phyloP scores from a whole-genome alignment of 2,888 invertebrate genomes.

The Busseola fusca region DNA sequence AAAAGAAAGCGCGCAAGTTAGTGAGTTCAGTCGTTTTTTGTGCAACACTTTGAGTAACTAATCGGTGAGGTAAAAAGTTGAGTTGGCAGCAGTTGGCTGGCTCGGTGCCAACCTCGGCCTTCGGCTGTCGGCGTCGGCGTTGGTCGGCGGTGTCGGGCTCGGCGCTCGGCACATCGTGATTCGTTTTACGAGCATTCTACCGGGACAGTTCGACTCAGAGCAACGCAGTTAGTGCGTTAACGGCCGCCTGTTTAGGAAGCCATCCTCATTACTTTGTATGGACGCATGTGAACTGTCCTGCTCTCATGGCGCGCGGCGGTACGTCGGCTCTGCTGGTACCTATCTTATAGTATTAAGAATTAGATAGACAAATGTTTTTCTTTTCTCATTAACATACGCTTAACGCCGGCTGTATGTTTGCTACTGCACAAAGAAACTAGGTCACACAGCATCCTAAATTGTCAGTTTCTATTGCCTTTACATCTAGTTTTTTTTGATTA shows the following conservation, averaged over 20 bases:
- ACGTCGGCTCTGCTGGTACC: slow-evolving; percentile 1
- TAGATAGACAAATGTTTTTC: background rate
- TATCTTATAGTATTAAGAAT: background rate
- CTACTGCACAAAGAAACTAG: slow-evolving; percentile 6
- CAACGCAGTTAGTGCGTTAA: slow-evolving; percentile 36
- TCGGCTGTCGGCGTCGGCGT: slow-evolving; percentile 42
- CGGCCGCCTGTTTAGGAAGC: slow-evolving; percentile 31
- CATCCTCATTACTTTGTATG: slow-evolving; percentile 40
- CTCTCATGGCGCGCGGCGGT: background rate
- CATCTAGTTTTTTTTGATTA: background rate
- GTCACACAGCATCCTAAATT: background rate
- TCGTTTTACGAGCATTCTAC: slow-evolving; percentile 30
- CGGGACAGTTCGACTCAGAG: slow-evolving; percentile 24
- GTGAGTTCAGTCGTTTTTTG: slow-evolving; percentile 61
- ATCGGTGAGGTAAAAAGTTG: slow-evolving; percentile 65
- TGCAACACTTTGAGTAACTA: slow-evolving; percentile 67
- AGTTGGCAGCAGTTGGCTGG: slow-evolving; percentile 56
- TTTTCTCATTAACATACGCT: background rate
- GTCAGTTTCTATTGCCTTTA: background rate
- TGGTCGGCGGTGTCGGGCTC: slow-evolving; percentile 3
- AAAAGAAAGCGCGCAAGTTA: slow-evolving; percentile 57
- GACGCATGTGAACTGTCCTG: slow-evolving; percentile 8
- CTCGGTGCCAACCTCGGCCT: slow-evolving; percentile 39
- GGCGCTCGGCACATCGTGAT: slow-evolving; percentile 24
- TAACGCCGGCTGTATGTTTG: background rate